Evolutionary conservation across 1,140 invertebrate species (phyloP).

Genomic region (Chrysoperla carnea): DNA sequence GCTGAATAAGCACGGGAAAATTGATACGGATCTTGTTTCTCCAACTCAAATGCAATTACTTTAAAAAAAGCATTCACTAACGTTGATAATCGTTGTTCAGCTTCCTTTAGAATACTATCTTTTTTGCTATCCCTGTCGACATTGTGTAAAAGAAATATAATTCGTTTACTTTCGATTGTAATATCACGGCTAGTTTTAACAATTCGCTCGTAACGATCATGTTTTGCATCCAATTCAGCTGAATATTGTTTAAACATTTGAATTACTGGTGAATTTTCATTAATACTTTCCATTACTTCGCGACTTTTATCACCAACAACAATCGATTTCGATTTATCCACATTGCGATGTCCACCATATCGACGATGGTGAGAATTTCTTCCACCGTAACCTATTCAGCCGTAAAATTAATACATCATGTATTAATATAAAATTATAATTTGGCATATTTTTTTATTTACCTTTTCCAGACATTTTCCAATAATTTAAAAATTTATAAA

Average conservation of each 20-base stretch:
- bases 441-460: neutral
- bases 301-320: slow-evolving; percentile 14
- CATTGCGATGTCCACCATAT: neutral
- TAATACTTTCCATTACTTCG: slow-evolving; percentile 14
- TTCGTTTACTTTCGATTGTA: slow-evolving; percentile 82
- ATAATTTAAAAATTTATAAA: too few species aligned
- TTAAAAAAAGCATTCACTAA: slow-evolving; percentile 41
- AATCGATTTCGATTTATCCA: slow-evolving; percentile 7
- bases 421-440: neutral
- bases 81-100: slow-evolving; percentile 39
- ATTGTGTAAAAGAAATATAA: slow-evolving; percentile 75
- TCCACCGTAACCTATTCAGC: slow-evolving; percentile 1
- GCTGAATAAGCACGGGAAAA: slow-evolving; percentile 55
- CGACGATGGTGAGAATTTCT: neutral
- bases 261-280: slow-evolving; percentile 39
- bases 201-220: slow-evolving; percentile 72
- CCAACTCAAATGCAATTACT: slow-evolving; percentile 51
- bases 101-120: slow-evolving; percentile 39
- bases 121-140: slow-evolving; percentile 37
- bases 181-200: slow-evolving; percentile 72
- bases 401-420: slow-evolving; percentile 1
- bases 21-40: slow-evolving; percentile 50
- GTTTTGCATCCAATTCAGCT: slow-evolving; percentile 52
- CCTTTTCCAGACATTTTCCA: too few species aligned
- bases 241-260: slow-evolving; percentile 50